Evolutionary conservation across 1,140 invertebrate species (phyloP).

Genomic region (Leucophenga varia): DNA sequence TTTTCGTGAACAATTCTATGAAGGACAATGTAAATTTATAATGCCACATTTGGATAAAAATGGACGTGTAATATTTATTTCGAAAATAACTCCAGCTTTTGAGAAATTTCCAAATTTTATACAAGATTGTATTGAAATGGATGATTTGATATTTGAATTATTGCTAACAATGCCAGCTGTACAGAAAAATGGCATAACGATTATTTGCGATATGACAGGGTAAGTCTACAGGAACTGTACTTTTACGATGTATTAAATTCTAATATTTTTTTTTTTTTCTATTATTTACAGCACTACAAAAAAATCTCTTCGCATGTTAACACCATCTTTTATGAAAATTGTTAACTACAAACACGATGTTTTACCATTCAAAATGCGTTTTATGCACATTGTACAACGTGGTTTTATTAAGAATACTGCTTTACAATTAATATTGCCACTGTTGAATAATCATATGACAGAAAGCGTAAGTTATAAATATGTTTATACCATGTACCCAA

Average conservation of each 20-base stretch:
- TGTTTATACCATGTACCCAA: no score
- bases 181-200: constrained; percentile 43
- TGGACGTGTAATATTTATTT: constrained; percentile 38
- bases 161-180: constrained; percentile 38
- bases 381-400: constrained; percentile 43
- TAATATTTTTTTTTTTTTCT: no score
- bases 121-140: constrained; percentile 46
- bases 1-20: constrained; percentile 33
- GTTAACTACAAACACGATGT: constrained; percentile 45
- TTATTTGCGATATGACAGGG: constrained; percentile 48
- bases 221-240: no score
- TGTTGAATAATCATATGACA: constrained; percentile 48
- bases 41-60: constrained; percentile 45
- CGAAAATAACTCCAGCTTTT: constrained; percentile 48
- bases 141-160: constrained; percentile 51
- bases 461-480: constrained; percentile 29
- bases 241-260: no score
- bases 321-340: constrained; percentile 39
- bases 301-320: constrained; percentile 39
- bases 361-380: constrained; percentile 35
- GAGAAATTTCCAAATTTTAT: constrained; percentile 42
- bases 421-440: constrained; percentile 39
- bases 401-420: constrained; percentile 47
- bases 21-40: constrained; percentile 34
- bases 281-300: constrained; percentile 24